phyloP scores from a whole-genome alignment of 2,888 invertebrate species.

The Caenorhabditis plicata region DNA sequence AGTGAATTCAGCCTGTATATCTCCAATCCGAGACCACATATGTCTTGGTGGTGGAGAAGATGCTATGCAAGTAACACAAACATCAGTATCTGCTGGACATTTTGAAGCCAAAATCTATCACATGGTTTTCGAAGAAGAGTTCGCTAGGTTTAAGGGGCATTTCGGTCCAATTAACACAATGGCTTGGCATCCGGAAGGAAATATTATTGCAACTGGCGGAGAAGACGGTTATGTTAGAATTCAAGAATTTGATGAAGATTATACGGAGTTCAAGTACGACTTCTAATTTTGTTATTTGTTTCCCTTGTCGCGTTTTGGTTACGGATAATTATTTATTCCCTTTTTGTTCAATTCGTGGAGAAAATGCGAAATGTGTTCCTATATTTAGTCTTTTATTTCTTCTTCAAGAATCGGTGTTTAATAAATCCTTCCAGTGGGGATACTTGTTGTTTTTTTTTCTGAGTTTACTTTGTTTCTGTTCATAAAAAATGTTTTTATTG shows the following conservation, averaged over 20 bases:
- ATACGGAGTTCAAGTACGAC: slow-evolving; percentile 93
- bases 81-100: slow-evolving; percentile 88
- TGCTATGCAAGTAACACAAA: slow-evolving; percentile 91
- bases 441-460: slow-evolving; percentile 8
- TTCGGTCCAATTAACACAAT: slow-evolving; percentile 99
- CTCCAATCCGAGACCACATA: slow-evolving; percentile 90
- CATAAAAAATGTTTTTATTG: neutral
- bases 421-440: too few relatives aligned
- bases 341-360: slow-evolving; percentile 7
- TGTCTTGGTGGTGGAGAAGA: slow-evolving; percentile 97
- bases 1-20: slow-evolving; percentile 95
- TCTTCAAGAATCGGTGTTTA: slow-evolving; percentile 6
- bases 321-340: neutral
- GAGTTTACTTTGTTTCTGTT: slow-evolving; percentile 6
- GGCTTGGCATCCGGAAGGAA: slow-evolving; percentile 95
- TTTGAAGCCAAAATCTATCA: slow-evolving; percentile 95
- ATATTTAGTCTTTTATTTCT: slow-evolving; percentile 13
- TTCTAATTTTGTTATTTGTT: slow-evolving; percentile 67
- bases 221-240: slow-evolving; percentile 97
- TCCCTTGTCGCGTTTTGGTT: neutral
- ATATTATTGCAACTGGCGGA: slow-evolving; percentile 89
- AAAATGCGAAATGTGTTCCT: too few relatives aligned
- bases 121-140: slow-evolving; percentile 92
- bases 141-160: slow-evolving; percentile 95
- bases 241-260: slow-evolving; percentile 91